phyloP scores from a whole-genome alignment of 2,888 invertebrate genomes.

The Napeogenes inachia region DNA sequence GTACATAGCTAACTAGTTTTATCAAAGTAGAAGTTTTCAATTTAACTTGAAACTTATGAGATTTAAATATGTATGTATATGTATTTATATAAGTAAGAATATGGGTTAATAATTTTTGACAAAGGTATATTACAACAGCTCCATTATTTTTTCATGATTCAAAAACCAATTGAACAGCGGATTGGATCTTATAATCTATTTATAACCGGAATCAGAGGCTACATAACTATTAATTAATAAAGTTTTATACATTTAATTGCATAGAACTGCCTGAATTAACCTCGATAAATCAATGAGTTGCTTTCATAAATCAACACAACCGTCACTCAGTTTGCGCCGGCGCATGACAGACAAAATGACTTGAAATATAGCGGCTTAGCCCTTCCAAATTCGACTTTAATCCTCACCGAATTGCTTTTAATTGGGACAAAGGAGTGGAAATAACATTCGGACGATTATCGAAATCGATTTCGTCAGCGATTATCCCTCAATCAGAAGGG shows the following conservation, averaged over 20 bases:
- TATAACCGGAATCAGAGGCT: no score
- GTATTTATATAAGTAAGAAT: no score
- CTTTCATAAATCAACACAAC: conserved; percentile 51
- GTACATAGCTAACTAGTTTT: no score
- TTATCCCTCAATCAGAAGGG: conserved; percentile 67
- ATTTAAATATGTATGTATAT: no score
- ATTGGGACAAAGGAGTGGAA: conserved; percentile 59
- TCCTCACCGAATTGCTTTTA: conserved; percentile 59
- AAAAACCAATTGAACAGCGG: no score
- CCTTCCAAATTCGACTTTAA: conserved; percentile 59
- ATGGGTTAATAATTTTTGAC: no score
- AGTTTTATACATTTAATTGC: conserved; percentile 49
- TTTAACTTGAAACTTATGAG: no score
- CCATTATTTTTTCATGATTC: no score
- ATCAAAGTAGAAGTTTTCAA: no score
- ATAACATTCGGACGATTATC: conserved; percentile 47
- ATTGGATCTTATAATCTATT: no score
- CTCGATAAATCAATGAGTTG: conserved; percentile 54
- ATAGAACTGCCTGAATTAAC: conserved; percentile 55
- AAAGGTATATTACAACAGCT: no score
- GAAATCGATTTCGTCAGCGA: conserved; percentile 53
- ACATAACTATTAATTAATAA: conserved; percentile 24
- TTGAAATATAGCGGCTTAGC: conserved; percentile 58
- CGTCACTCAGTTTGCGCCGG: conserved; percentile 42
- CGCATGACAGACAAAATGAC: conserved; percentile 55